Percentiles rank a stretch among this genome's conserved stretches.
phyloP scores from a whole-genome alignment of 2,113 vertebrate species.

The Mesembrinibis cayennensis region DNA sequence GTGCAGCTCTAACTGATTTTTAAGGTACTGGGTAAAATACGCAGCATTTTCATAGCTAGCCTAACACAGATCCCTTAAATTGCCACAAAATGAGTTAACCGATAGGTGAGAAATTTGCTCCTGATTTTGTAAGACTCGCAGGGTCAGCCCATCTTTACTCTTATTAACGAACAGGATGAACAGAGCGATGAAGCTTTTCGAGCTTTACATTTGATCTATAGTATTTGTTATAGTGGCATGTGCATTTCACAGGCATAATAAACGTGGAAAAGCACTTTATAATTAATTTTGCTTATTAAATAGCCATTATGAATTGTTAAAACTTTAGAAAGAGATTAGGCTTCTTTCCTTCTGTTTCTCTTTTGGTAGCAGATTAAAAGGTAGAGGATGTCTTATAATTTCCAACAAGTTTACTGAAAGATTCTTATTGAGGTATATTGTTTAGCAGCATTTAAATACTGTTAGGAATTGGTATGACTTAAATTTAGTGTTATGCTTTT shows the following conservation, averaged over 20 bases:
- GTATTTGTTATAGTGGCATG: background rate
- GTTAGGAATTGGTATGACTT: background rate
- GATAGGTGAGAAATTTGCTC: slow-evolving; percentile 4
- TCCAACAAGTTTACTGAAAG: slow-evolving; percentile 54
- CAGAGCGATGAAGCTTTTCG: background rate
- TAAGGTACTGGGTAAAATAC: slow-evolving; percentile 31
- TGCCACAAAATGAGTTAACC: background rate
- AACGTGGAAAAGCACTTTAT: slow-evolving; percentile 3
- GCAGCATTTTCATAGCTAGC: background rate
- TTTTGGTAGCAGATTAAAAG: slow-evolving; percentile 22
- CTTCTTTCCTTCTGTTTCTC: background rate
- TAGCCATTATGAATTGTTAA: background rate
- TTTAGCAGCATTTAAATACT: slow-evolving; percentile 50
- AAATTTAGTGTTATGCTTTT: slow-evolving; percentile 49
- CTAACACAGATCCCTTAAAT: background rate
- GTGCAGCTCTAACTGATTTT: slow-evolving; percentile 24
- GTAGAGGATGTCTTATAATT: slow-evolving; percentile 21
- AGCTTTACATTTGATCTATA: background rate
- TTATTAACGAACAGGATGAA: background rate
- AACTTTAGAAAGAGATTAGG: slow-evolving; percentile 25
- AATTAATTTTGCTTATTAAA: slow-evolving; percentile 35
- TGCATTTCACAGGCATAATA: background rate
- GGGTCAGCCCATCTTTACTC: background rate
- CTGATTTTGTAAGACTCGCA: background rate
- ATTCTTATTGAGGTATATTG: background rate